Conservation (phyloP, 2,888 invertebrate genomes). For the Lathronympha strigana region DNA sequence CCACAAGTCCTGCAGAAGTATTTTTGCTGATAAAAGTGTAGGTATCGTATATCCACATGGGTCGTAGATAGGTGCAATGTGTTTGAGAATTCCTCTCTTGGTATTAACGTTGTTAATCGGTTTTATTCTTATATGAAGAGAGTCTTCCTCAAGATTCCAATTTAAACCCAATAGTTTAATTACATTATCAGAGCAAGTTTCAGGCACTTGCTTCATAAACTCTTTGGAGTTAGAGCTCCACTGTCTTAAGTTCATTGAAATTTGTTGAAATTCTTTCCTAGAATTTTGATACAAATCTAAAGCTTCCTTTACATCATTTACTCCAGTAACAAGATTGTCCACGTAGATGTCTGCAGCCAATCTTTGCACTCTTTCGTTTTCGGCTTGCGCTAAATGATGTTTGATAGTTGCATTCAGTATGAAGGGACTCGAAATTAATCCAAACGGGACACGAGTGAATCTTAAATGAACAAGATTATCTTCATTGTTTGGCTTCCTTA, state of each 20-base stretch:
- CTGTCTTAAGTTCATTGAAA: constrained; percentile 23
- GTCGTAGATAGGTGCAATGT: too few species aligned
- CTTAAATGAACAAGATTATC: constrained; percentile 38
- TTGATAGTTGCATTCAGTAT: constrained; percentile 40
- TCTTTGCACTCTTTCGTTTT: not conserved
- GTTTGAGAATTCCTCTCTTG: too few species aligned
- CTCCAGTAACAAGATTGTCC: constrained; percentile 42
- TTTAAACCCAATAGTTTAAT: constrained; percentile 33
- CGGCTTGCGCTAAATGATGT: constrained; percentile 40
- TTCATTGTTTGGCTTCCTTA: not conserved
- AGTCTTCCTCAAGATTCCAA: constrained; percentile 29
- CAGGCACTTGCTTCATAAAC: not conserved
- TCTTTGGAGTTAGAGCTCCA: constrained; percentile 15
- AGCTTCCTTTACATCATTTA: not conserved
- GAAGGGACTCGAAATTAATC: constrained; percentile 39
- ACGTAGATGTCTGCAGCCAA: constrained; percentile 41
- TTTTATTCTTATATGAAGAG: too few species aligned
- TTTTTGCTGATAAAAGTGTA: too few species aligned
- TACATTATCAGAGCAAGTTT: not conserved
- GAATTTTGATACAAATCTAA: not conserved
- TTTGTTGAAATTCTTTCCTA: constrained; percentile 9
- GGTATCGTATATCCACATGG: too few species aligned
- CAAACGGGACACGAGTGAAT: constrained; percentile 41
- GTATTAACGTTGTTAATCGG: too few species aligned
- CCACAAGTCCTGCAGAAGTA: too few species aligned